Evolutionary conservation across 2,888 invertebrate species (phyloP).

Genomic region (Calameuta filiformis): DNA sequence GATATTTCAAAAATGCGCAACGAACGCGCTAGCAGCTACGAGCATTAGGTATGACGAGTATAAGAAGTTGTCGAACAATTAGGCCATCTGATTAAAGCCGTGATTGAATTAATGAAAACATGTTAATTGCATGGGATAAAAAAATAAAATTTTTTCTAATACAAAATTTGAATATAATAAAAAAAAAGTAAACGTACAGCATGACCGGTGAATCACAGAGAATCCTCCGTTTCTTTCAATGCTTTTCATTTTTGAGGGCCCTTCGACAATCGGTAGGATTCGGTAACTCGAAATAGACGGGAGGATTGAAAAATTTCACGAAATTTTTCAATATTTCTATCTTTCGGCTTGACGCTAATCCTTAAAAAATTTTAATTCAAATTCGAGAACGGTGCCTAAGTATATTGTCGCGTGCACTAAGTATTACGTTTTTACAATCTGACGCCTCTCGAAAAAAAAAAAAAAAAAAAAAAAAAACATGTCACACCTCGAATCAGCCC

Average conservation of each 20-base stretch:
- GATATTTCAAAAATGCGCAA: background rate
- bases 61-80: background rate
- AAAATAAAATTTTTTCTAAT: background rate
- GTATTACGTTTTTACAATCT: conserved; percentile 32
- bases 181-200: background rate
- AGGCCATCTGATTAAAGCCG: background rate
- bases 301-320: background rate
- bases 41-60: background rate
- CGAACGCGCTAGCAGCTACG: background rate
- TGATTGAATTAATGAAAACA: background rate
- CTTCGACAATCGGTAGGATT: background rate
- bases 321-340: background rate
- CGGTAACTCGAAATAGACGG: background rate
- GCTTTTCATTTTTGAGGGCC: background rate
- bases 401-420: conserved; percentile 43
- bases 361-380: background rate
- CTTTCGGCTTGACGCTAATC: background rate
- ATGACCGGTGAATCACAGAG: background rate
- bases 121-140: background rate
- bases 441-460: background rate
- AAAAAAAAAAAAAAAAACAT: too few species aligned
- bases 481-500: background rate
- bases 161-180: background rate
- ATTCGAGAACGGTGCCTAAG: conserved; percentile 4
- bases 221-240: background rate